phyloP scores from a whole-genome alignment of 1,140 invertebrate species.

The Hypsibius dujardini region DNA sequence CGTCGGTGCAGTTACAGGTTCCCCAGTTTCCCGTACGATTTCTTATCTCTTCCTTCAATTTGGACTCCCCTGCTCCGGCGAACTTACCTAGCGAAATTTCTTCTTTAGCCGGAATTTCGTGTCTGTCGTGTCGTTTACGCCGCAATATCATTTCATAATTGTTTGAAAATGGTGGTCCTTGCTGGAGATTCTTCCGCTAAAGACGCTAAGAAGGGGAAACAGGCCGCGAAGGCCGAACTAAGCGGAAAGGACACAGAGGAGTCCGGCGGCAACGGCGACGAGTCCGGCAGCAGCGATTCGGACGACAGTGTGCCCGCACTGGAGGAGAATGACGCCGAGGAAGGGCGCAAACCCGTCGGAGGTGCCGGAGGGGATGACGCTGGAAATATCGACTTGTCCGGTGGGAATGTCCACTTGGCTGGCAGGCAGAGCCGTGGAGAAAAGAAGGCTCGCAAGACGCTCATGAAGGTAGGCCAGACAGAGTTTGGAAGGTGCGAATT shows the following conservation, averaged over 20 bases:
- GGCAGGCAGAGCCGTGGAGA: conserved; percentile 86
- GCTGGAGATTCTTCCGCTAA: background rate
- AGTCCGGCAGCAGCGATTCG: background rate
- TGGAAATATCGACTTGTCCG: background rate
- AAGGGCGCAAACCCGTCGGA: background rate
- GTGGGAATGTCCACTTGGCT: background rate
- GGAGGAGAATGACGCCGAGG: background rate
- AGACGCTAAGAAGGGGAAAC: background rate
- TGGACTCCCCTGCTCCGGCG: no score
- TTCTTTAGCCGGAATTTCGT: no score
- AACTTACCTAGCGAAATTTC: no score
- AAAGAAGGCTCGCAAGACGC: conserved; percentile 96
- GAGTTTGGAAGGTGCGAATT: no score
- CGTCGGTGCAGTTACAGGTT: no score
- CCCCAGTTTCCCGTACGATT: no score
- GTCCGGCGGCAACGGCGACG: background rate
- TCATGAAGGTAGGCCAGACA: conserved; percentile 81
- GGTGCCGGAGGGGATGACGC: background rate
- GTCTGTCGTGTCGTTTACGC: no score
- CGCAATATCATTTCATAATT: no score
- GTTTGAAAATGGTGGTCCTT: no score
- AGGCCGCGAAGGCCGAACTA: background rate
- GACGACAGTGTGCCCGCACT: conserved; percentile 8
- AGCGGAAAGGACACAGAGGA: background rate
- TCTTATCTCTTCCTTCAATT: no score